These are phyloP conservation scores for Scrobipalpa atriplicella DNA, from an alignment of 2,888 invertebrate genomes.

Conservation along the genomic window DNA sequence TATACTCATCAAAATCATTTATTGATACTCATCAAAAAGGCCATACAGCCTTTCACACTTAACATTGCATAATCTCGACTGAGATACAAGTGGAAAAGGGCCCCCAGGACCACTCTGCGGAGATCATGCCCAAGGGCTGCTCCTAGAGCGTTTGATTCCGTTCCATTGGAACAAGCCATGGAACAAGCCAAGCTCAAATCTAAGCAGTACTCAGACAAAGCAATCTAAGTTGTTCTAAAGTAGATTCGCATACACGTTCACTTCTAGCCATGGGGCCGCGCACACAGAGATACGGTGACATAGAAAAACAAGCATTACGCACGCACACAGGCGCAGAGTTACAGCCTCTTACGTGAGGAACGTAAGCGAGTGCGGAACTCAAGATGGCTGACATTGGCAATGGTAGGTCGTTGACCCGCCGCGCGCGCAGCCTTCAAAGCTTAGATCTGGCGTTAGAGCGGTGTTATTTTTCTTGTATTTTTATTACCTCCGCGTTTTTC, in stretches of 20 bases:
- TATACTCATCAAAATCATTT: too few relatives aligned
- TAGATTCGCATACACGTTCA: constrained; percentile 55
- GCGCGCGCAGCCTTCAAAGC: constrained; percentile 79
- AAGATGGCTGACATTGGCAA: constrained; percentile 83
- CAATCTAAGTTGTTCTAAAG: constrained; percentile 42
- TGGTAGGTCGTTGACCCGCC: constrained; percentile 75
- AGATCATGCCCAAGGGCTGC: too few relatives aligned
- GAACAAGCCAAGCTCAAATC: not conserved
- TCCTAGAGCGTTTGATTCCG: too few relatives aligned
- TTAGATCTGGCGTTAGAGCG: constrained; percentile 80
- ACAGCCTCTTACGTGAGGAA: constrained; percentile 82
- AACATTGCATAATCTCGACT: too few relatives aligned
- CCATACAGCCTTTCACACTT: too few relatives aligned
- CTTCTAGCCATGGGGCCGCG: constrained; percentile 52
- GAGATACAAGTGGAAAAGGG: too few relatives aligned
- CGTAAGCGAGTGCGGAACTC: constrained; percentile 82
- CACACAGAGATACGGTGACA: constrained; percentile 60
- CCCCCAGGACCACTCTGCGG: too few relatives aligned
- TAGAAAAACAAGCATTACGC: constrained; percentile 78
- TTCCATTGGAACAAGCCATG: too few relatives aligned
- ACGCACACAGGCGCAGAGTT: constrained; percentile 72
- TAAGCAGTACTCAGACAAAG: constrained; percentile 42
- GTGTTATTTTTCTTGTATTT: constrained; percentile 58
- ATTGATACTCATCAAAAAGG: too few relatives aligned
- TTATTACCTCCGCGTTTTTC: constrained; percentile 35